Conservation (phyloP, 2,888 invertebrate genomes). For the Coleophora flavipennella region DNA sequence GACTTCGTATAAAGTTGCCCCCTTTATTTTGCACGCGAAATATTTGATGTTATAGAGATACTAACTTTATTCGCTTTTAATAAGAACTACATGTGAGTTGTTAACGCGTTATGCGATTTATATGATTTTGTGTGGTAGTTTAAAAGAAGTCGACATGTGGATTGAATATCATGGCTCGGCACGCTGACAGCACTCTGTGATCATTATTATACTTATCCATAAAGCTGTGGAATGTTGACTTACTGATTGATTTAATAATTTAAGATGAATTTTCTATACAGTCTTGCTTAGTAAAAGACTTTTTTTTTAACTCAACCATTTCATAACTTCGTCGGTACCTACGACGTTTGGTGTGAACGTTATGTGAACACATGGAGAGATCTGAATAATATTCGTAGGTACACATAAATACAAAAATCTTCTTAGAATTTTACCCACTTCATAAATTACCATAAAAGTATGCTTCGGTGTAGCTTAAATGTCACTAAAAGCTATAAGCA, state of each 20-base stretch:
- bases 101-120: not conserved
- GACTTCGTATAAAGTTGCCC: not conserved
- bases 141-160: constrained; percentile 56
- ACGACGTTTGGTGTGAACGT: no score
- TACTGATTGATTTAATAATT: constrained; percentile 40
- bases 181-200: constrained; percentile 55
- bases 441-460: no score
- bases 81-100: constrained; percentile 12
- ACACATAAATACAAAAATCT: no score
- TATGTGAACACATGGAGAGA: no score
- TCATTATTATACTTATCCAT: constrained; percentile 32
- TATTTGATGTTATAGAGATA: constrained; percentile 12
- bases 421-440: no score
- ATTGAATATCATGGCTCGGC: constrained; percentile 44
- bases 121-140: constrained; percentile 7
- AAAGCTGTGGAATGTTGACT: constrained; percentile 25
- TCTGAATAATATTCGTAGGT: no score
- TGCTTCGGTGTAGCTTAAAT: no score
- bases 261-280: no score
- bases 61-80: constrained; percentile 17
- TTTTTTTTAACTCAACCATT: no score
- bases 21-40: constrained; percentile 3
- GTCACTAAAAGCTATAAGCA: no score
- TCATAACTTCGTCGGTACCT: no score
- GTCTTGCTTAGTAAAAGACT: no score